phyloP scores from a whole-genome alignment of 2,113 vertebrate species.

The Mixornis gularis region DNA sequence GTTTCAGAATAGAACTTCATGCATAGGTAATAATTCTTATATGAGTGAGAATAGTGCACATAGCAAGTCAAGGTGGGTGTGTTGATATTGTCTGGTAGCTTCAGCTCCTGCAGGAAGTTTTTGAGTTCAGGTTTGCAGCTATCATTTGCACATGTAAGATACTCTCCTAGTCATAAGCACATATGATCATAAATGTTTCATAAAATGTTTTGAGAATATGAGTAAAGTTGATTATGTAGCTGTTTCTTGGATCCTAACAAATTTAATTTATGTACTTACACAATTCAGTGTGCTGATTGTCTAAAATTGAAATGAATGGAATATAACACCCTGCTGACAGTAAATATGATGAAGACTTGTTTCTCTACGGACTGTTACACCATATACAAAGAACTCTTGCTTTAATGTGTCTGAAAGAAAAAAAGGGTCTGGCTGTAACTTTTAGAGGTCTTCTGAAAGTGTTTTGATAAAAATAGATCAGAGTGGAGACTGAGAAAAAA shows the following conservation, averaged over 20 bases:
- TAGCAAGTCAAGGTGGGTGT: accelerated
- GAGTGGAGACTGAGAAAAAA: neutral
- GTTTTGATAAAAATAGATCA: slow-evolving; percentile 17
- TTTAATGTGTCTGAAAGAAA: neutral
- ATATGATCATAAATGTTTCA: neutral
- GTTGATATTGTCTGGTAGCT: neutral
- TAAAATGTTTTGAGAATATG: neutral
- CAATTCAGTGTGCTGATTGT: neutral
- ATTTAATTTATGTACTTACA: neutral
- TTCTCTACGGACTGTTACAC: neutral
- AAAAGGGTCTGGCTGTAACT: neutral
- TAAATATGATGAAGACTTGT: neutral
- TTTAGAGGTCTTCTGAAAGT: slow-evolving; percentile 4
- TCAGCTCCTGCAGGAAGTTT: neutral
- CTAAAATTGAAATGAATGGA: neutral
- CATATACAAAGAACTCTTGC: neutral
- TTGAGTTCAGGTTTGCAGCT: neutral
- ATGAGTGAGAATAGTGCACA: neutral
- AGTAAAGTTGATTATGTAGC: neutral
- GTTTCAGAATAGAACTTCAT: neutral
- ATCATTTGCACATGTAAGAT: neutral
- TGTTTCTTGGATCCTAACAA: neutral
- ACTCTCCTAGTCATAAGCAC: neutral
- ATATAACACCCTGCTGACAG: neutral
- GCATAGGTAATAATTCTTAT: neutral